These are phyloP conservation scores for Sula dactylatra DNA, from an alignment of 2,113 vertebrate genomes.

Conservation along the genomic window DNA sequence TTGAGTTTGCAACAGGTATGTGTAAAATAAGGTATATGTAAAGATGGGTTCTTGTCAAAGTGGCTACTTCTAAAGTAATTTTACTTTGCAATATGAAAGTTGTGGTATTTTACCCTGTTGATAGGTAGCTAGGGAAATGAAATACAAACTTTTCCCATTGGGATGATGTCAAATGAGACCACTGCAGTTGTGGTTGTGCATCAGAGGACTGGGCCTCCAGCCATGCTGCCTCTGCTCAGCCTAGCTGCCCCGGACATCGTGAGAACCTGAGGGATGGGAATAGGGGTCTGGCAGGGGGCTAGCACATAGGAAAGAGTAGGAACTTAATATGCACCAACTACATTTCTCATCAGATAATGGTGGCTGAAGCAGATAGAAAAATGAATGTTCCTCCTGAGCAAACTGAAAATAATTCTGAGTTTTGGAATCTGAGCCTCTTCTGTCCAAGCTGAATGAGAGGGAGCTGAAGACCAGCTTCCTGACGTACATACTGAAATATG, in stretches of 20 bases:
- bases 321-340: not conserved
- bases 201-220: not conserved
- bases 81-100: not conserved
- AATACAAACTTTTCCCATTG: not conserved
- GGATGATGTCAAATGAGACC: not conserved
- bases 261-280: not conserved
- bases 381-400: not conserved
- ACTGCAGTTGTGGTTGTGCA: not conserved
- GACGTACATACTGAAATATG: not conserved
- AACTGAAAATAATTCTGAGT: not conserved
- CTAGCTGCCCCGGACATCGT: not conserved
- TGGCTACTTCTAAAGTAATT: not conserved
- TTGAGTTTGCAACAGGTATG: not conserved
- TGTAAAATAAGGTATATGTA: not conserved
- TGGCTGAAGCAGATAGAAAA: not conserved
- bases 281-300: not conserved
- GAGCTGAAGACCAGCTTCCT: not conserved
- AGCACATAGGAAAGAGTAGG: not conserved
- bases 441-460: not conserved
- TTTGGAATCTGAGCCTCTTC: not conserved
- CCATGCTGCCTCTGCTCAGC: not conserved
- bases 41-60: not conserved
- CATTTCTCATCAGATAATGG: not conserved
- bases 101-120: not conserved
- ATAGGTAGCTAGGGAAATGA: not conserved